A percentile compares a stretch with the other conserved stretches of the same genome.
Evolutionary conservation across 2,797 vertebrate genomes (phyloP).

Genomic region (Percopsis omiscomaycus): DNA sequence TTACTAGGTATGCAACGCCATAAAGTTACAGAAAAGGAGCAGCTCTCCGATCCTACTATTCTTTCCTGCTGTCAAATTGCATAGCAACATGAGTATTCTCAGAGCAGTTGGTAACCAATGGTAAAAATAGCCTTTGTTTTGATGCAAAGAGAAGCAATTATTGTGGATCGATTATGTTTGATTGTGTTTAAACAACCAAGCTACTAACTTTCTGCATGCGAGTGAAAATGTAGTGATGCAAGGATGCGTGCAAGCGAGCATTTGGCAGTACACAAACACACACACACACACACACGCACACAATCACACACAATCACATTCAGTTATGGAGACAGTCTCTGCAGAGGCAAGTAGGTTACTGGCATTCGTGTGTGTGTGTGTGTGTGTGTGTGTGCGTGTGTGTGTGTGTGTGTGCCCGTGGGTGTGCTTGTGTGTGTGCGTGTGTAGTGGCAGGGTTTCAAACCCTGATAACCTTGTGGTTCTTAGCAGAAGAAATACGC

Average conservation of each 20-base stretch:
- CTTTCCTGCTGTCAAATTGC: slow-evolving; percentile 49
- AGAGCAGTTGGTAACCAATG: slow-evolving; percentile 31
- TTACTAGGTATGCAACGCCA: slow-evolving; percentile 48
- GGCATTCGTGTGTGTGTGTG: slow-evolving; percentile 19
- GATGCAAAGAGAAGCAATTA: slow-evolving; percentile 10
- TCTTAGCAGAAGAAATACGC: slow-evolving; percentile 34
- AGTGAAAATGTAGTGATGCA: slow-evolving; percentile 1
- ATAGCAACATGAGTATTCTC: slow-evolving; percentile 46
- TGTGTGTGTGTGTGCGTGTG: slow-evolving; percentile 7
- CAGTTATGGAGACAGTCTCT: neutral
- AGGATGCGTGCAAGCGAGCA: neutral
- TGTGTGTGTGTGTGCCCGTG: neutral
- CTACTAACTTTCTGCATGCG: neutral
- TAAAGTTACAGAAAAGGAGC: slow-evolving; percentile 46
- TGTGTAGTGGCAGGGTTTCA: slow-evolving; percentile 16
- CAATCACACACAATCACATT: neutral
- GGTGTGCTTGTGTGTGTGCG: slow-evolving; percentile 28
- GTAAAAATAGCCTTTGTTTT: slow-evolving; percentile 22
- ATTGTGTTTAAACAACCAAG: slow-evolving; percentile 9
- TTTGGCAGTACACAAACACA: neutral
- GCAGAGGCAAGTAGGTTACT: neutral
- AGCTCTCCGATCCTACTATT: slow-evolving; percentile 48
- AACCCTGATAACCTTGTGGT: slow-evolving; percentile 51
- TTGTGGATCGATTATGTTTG: neutral
- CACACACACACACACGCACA: neutral